These are phyloP conservation scores for Lycaon pictus DNA, from an alignment of 2,113 vertebrate genomes.

Conservation along the genomic window DNA sequence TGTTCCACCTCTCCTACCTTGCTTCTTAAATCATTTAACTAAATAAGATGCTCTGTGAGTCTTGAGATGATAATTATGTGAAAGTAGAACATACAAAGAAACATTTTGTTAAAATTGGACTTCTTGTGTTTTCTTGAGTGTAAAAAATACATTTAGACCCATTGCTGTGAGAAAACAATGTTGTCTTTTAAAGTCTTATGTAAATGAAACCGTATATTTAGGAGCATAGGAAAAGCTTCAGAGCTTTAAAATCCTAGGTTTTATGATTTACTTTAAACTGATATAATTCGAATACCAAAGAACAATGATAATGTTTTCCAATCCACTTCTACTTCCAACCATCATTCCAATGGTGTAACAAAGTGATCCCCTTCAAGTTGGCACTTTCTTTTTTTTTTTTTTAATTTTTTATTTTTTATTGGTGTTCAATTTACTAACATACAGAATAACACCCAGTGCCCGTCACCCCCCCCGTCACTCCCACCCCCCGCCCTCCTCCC, in stretches of 20 bases:
- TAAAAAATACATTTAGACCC: not conserved
- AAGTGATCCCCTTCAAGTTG: not conserved
- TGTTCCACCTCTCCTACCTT: not conserved
- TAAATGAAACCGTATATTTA: not conserved
- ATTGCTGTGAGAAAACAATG: not conserved
- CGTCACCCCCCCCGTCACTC: no score
- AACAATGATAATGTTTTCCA: not conserved
- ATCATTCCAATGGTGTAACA: not conserved
- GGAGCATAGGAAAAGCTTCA: not conserved
- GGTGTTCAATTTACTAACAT: no score
- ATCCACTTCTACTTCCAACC: not conserved
- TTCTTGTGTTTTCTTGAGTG: not conserved
- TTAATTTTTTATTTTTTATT: no score
- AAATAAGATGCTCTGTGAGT: not conserved
- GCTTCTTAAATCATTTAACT: not conserved
- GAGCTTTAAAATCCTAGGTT: not conserved
- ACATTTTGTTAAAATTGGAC: not conserved
- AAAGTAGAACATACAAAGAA: not conserved
- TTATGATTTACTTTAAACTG: constrained; percentile 25
- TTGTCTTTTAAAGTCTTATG: not conserved
- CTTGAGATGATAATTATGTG: not conserved
- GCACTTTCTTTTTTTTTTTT: no score
- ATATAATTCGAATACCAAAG: not conserved
- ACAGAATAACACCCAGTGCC: no score
- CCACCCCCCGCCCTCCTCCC: no score